Base-by-base conservation (phyloP, 2,888 invertebrate genomes). In the Petrolisthes manimaculis region DNA sequence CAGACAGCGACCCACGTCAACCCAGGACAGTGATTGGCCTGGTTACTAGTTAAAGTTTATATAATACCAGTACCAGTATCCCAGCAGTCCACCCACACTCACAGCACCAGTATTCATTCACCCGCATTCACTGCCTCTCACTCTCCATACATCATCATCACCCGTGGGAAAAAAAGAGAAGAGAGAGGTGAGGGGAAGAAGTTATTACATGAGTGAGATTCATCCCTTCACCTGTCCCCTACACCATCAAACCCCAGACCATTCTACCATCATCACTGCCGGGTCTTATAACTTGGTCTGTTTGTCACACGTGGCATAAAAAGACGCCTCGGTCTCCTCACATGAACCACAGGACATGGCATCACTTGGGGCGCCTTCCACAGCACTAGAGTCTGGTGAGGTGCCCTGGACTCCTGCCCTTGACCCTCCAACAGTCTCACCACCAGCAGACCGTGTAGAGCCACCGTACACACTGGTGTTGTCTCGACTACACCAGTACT, bases 401-500 rank as follows among this genome's bases (percentile, higher is more conserved):
- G 80, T 86, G 6, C 84, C 86, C 12, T 55, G 61, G 14, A 79
- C 81, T 4, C 86, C 84, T 3, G 84, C 53, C 55, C 81, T 74
- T 21, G 86, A 84, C 37, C 74, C 81, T 54, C 69, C 89, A 24
- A 83, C 86, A 14, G 86, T 86, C 14, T 86, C 84, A 21, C 77
- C 85, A 12, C 81, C 86, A 4, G 89, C 86, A 24, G 90, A 90
- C 18, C 90, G 88, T 12, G 88, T 88, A 14, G 91, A 91, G 2
- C 91, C 91, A 0, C 91, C 91, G 83, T 91, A 91, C 5, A 91
- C 89, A 53, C 89, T 89, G 37, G 82, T 79, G 6, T 81, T 85
- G 56, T 88, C 89, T 5, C 85, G 89, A 78, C 82, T 89, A 71
- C 85, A 89, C 89, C 85, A 89, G 78, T 85, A 89, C 51, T 86